Conservation (phyloP, 1,140 invertebrate species). For the Leptinotarsa defecta region DNA sequence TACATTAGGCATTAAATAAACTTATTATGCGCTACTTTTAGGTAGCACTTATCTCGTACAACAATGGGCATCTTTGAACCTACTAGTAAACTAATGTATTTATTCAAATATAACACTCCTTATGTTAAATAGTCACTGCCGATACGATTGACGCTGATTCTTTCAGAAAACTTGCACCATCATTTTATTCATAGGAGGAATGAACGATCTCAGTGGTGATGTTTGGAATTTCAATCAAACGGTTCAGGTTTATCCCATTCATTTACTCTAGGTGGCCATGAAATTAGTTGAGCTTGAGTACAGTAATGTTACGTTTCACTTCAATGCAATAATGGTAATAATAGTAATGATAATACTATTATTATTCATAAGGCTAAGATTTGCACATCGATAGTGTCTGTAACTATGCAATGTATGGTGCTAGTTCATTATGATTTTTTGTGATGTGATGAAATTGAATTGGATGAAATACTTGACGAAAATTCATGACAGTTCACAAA, state of each 20-base stretch:
- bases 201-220: background rate
- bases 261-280: too few species aligned
- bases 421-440: too few species aligned
- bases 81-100: slow-evolving; percentile 47
- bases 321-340: too few species aligned
- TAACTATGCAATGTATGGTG: too few species aligned
- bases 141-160: slow-evolving; percentile 11
- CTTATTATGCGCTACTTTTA: slow-evolving; percentile 47
- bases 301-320: too few species aligned
- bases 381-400: too few species aligned
- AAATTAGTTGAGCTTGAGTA: too few species aligned
- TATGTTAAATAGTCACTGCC: slow-evolving; percentile 42
- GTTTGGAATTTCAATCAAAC: background rate
- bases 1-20: slow-evolving; percentile 35
- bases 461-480: too few species aligned
- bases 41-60: slow-evolving; percentile 47
- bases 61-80: slow-evolving; percentile 47
- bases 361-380: too few species aligned
- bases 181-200: slow-evolving; percentile 7
- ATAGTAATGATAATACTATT: too few species aligned
- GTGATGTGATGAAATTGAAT: too few species aligned
- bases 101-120: slow-evolving; percentile 52
- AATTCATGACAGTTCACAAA: too few species aligned
- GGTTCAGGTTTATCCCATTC: background rate
- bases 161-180: slow-evolving; percentile 27